phyloP scores from a whole-genome alignment of 2,888 invertebrate genomes.

The Caenorhabditis sp. region DNA sequence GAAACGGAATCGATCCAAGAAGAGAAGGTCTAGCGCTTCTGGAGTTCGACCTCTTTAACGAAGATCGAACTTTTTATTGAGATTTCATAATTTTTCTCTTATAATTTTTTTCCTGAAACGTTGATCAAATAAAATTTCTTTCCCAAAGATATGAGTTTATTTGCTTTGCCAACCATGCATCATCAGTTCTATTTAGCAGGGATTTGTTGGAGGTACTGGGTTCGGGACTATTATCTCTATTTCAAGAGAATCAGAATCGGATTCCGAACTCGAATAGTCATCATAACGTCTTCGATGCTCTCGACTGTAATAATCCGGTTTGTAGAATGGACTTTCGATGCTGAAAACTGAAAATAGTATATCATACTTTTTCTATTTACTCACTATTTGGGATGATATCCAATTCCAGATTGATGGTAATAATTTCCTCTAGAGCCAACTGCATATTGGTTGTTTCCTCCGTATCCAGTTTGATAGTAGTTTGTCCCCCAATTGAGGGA shows the following conservation, averaged over 20 bases:
- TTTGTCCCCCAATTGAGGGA: background rate
- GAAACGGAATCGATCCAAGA: constrained; percentile 6
- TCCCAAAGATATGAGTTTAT: no score
- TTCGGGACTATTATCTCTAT: background rate
- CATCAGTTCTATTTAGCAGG: no score
- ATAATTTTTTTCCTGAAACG: no score
- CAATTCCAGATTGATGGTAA: background rate
- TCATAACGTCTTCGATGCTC: background rate
- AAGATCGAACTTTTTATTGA: background rate
- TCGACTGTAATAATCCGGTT: background rate
- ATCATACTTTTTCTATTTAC: background rate
- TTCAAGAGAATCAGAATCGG: background rate
- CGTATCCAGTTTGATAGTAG: background rate
- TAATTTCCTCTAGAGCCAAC: background rate
- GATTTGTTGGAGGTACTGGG: background rate
- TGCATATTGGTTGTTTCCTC: no score
- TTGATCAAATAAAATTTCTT: no score
- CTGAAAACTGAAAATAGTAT: background rate
- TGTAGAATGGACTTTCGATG: background rate
- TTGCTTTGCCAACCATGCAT: no score
- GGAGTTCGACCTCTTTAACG: background rate
- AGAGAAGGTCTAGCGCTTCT: background rate
- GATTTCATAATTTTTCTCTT: background rate
- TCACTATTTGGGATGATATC: background rate
- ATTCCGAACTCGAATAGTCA: background rate